These are phyloP conservation scores for Anguilla megastoma DNA, from an alignment of 2,797 vertebrate species.

Conservation along the genomic window DNA sequence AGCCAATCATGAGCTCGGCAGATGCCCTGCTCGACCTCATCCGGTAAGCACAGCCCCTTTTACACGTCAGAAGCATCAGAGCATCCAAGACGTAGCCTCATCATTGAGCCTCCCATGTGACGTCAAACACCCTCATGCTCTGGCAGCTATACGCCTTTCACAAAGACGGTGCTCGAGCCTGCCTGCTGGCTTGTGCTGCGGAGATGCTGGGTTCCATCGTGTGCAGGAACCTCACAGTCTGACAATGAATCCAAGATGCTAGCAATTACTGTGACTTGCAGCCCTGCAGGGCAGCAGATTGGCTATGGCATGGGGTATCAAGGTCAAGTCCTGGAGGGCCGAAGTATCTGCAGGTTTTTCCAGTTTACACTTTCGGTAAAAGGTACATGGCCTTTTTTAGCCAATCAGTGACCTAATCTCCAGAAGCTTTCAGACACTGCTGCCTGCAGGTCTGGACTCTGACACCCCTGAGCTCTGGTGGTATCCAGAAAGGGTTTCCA, in stretches of 20 bases:
- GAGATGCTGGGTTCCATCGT: not conserved
- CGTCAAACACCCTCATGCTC: not conserved
- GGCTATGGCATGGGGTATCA: not conserved
- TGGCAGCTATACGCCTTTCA: not conserved
- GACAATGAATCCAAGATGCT: not conserved
- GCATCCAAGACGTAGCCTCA: too few species aligned
- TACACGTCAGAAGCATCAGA: too few species aligned
- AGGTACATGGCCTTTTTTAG: not conserved
- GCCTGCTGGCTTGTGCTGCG: not conserved
- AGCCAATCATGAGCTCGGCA: slow-evolving; percentile 92
- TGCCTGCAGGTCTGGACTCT: too few species aligned
- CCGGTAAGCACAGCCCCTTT: slow-evolving; percentile 71
- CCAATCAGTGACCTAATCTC: too few species aligned
- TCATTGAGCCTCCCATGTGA: too few species aligned
- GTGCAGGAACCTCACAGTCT: not conserved
- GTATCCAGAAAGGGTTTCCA: too few species aligned
- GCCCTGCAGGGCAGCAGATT: not conserved
- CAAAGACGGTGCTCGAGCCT: not conserved
- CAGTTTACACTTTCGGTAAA: not conserved
- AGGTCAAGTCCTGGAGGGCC: not conserved
- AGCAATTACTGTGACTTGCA: not conserved
- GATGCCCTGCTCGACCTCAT: slow-evolving; percentile 94
- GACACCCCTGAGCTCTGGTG: too few species aligned
- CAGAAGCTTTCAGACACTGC: too few species aligned
- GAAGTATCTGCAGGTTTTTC: not conserved